These are phyloP conservation scores for Scolopax mira DNA, from an alignment of 2,113 vertebrate genomes.

Conservation along the genomic window DNA sequence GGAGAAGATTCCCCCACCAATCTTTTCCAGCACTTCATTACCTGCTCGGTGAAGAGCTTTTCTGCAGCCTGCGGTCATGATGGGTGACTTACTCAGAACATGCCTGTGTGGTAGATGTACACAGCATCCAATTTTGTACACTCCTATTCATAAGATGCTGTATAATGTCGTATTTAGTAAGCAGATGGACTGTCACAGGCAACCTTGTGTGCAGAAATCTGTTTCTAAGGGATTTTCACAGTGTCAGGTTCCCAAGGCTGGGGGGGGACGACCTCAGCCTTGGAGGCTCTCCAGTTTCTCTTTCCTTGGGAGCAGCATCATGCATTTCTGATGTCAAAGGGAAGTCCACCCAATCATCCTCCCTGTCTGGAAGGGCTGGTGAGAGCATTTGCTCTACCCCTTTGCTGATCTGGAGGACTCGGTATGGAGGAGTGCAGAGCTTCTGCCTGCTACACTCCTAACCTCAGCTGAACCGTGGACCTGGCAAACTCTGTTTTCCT, in stretches of 20 bases:
- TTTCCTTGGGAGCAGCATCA: background rate
- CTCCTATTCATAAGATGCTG: background rate
- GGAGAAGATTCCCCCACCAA: background rate
- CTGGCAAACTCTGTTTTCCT: background rate
- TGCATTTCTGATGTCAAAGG: background rate
- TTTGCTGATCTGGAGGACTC: background rate
- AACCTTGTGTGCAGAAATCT: background rate
- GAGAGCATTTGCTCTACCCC: background rate
- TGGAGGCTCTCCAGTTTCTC: background rate
- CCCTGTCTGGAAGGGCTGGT: background rate
- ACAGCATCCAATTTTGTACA: background rate
- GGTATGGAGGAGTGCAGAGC: background rate
- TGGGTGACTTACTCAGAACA: background rate
- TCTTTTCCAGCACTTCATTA: background rate
- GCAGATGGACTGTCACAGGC: background rate
- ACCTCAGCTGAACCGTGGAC: background rate
- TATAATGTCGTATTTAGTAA: background rate
- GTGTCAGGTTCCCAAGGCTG: background rate
- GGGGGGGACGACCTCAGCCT: background rate
- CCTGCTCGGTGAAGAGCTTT: background rate
- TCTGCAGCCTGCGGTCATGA: background rate
- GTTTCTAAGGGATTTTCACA: background rate
- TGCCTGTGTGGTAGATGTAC: background rate
- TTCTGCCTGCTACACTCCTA: background rate
- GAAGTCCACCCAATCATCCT: background rate